A percentile compares a stretch with the other conserved stretches of the same genome.
Conservation (phyloP, 2,797 vertebrate genomes). For the Siniperca undulata region DNA sequence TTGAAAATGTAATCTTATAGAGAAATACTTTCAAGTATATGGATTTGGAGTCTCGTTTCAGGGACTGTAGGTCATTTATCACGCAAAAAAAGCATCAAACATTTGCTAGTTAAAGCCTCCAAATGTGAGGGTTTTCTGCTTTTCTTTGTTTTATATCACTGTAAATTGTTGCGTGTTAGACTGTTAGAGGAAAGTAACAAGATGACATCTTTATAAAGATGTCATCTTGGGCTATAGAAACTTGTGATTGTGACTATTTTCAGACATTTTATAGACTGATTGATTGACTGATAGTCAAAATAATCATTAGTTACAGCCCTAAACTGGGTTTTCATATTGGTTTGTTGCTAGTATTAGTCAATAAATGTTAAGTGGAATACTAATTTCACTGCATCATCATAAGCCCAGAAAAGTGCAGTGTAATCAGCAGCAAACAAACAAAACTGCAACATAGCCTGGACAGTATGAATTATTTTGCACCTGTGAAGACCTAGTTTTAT, state of each 20-base stretch:
- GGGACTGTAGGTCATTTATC: background rate
- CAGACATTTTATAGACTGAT: background rate
- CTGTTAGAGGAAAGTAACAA: background rate
- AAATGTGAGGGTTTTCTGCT: background rate
- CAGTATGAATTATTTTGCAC: background rate
- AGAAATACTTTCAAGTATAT: background rate
- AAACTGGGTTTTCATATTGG: background rate
- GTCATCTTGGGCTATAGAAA: background rate
- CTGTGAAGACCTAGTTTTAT: conserved; percentile 1
- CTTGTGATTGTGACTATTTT: background rate
- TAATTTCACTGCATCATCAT: background rate
- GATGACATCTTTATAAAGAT: too few species aligned
- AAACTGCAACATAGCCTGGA: background rate
- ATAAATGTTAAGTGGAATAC: background rate
- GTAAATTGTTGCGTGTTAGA: background rate
- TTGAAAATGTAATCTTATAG: background rate
- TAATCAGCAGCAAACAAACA: background rate
- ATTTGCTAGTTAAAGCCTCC: background rate
- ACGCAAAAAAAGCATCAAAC: background rate
- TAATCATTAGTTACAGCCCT: background rate
- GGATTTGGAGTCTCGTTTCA: background rate
- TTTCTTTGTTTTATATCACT: background rate
- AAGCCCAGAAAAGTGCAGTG: background rate
- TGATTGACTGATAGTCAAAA: background rate
- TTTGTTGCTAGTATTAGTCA: conserved; percentile 2